These are phyloP conservation scores for Etheostoma nigrum DNA, from an alignment of 2,797 vertebrate genomes.

Conservation along the genomic window DNA sequence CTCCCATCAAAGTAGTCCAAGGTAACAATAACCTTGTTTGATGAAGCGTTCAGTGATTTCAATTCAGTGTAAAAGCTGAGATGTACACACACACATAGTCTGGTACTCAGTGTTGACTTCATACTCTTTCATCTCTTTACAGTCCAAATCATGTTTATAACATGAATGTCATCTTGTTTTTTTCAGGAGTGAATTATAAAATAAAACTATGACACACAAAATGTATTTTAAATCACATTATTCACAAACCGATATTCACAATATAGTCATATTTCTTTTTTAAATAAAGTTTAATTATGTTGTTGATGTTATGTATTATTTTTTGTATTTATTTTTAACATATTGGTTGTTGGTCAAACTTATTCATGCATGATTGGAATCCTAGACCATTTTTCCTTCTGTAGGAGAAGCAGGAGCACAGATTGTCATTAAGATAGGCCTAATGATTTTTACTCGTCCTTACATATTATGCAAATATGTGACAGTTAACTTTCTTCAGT, in stretches of 20 bases:
- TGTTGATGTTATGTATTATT: neutral
- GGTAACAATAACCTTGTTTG: slow-evolving; percentile 37
- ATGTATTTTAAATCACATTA: neutral
- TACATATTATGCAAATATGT: neutral
- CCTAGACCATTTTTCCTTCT: neutral
- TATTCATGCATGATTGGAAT: neutral
- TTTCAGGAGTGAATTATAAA: neutral
- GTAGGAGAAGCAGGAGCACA: neutral
- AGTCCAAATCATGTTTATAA: neutral
- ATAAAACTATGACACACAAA: neutral
- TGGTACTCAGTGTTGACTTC: neutral
- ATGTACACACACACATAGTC: slow-evolving; percentile 11
- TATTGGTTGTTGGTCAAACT: neutral
- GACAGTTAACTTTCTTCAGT: neutral
- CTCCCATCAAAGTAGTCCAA: slow-evolving; percentile 45
- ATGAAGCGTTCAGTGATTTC: slow-evolving; percentile 15
- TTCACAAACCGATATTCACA: neutral
- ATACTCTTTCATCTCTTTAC: slow-evolving; percentile 20
- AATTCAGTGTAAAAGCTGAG: slow-evolving; percentile 25
- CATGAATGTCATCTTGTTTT: neutral
- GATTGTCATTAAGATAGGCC: neutral
- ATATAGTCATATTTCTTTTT: neutral
- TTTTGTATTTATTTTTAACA: neutral
- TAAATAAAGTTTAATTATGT: neutral
- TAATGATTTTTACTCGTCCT: neutral